These are phyloP conservation scores for Semicossyphus pulcher DNA, from an alignment of 2,113 vertebrate genomes.

Conservation along the genomic window DNA sequence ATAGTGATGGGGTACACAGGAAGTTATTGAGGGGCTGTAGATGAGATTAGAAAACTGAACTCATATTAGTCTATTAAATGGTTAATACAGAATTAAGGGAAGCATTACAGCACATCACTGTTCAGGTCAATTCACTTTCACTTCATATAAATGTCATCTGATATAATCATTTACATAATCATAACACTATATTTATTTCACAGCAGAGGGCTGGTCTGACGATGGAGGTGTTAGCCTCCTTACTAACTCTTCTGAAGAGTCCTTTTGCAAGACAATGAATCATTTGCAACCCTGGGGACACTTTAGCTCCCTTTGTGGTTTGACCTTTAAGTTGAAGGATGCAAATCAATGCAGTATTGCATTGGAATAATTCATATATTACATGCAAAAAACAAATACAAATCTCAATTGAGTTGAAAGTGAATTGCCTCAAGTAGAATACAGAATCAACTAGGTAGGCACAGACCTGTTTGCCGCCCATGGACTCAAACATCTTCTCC, in stretches of 20 bases:
- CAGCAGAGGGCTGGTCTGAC: neutral
- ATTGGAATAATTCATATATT: neutral
- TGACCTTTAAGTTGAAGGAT: neutral
- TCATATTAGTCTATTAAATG: constrained; percentile 36
- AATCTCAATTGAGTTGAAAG: constrained; percentile 18
- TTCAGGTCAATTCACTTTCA: constrained; percentile 63
- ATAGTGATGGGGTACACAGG: constrained; percentile 18
- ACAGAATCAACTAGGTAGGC: neutral
- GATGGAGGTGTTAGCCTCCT: constrained; percentile 5
- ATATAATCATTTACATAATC: constrained; percentile 47
- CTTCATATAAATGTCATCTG: constrained; percentile 43
- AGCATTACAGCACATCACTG: constrained; percentile 22
- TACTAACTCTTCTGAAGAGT: constrained; percentile 24
- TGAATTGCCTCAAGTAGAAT: constrained; percentile 22
- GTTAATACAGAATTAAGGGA: constrained; percentile 7
- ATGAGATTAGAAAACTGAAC: constrained; percentile 23
- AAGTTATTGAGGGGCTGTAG: constrained; percentile 5
- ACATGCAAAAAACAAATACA: neutral
- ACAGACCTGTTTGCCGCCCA: constrained; percentile 97
- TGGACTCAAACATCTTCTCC: constrained; percentile 99
- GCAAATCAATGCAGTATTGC: neutral
- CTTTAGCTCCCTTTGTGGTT: neutral
- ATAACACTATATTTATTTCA: constrained; percentile 32
- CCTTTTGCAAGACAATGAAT: constrained; percentile 25
- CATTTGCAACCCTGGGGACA: neutral